Percentiles rank a stretch among this genome's conserved stretches.
Evolutionary conservation across 2,888 invertebrate genomes (phyloP).

Genomic region (Drosophila paracracens): DNA sequence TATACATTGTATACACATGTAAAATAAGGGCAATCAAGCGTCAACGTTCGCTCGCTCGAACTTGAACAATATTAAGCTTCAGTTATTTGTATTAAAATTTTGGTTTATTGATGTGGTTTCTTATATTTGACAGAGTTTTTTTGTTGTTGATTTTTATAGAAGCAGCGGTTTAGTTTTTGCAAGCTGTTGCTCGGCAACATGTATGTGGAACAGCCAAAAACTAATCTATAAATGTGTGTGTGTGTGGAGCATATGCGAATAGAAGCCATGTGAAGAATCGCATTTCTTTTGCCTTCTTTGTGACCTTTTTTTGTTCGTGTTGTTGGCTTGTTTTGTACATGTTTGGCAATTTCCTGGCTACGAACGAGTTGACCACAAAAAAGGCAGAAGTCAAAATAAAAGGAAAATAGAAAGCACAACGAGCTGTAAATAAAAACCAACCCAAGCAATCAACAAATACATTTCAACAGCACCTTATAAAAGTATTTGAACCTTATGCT

Average conservation of each 20-base stretch:
- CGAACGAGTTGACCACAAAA: conserved; percentile 78
- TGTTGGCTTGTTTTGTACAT: conserved; percentile 61
- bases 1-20: neutral
- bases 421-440: conserved; percentile 73
- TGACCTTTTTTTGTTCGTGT: conserved; percentile 53
- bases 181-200: conserved; percentile 58
- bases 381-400: conserved; percentile 56
- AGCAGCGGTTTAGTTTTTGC: conserved; percentile 55
- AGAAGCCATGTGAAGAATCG: conserved; percentile 46
- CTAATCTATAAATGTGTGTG: conserved; percentile 31
- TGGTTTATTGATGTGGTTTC: conserved; percentile 76
- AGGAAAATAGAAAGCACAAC: conserved; percentile 58
- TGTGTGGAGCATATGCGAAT: conserved; percentile 15
- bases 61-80: conserved; percentile 64
- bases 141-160: conserved; percentile 45
- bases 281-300: conserved; percentile 62
- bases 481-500: conserved; percentile 81
- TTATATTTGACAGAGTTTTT: conserved; percentile 46
- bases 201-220: conserved; percentile 17
- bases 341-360: conserved; percentile 75
- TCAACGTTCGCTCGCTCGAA: conserved; percentile 8
- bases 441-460: conserved; percentile 79
- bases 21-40: conserved; percentile 19
- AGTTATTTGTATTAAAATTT: conserved; percentile 77
- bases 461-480: conserved; percentile 80